Evolutionary conservation across 2,797 vertebrate genomes (phyloP).

Genomic region (Tokudaia tokunoshimensis): DNA sequence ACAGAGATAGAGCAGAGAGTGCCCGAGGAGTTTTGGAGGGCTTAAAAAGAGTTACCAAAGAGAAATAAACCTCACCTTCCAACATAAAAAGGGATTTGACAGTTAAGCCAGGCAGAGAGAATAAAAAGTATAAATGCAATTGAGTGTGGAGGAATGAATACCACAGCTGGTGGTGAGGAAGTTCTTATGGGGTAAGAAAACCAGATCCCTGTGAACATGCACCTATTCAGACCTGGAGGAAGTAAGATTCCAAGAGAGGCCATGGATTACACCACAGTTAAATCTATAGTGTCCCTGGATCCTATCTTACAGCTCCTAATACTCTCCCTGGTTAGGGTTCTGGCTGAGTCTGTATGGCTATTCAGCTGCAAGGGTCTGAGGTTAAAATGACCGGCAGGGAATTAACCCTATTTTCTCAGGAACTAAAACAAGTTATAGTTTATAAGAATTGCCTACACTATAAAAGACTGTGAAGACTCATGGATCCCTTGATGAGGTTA

Average conservation of each 20-base stretch:
- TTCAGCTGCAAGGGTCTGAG: constrained; percentile 1
- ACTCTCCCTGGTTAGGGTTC: not conserved
- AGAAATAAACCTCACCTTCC: not conserved
- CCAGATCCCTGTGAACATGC: constrained; percentile 22
- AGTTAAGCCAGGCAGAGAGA: not conserved
- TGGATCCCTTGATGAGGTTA: not conserved
- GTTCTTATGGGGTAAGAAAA: not conserved
- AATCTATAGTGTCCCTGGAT: not conserved
- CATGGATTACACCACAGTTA: not conserved
- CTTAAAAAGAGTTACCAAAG: constrained; percentile 9
- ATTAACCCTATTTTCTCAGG: constrained; percentile 31
- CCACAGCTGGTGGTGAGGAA: not conserved
- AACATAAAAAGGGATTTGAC: not conserved
- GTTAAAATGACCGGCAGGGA: not conserved
- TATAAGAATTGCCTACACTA: constrained; percentile 30
- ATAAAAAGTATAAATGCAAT: not conserved
- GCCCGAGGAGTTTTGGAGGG: not conserved
- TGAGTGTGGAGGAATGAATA: not conserved
- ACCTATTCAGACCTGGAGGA: not conserved
- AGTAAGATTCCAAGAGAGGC: not conserved
- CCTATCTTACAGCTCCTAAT: not conserved
- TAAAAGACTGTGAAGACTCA: not conserved
- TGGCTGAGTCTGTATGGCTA: not conserved
- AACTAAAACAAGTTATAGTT: constrained; percentile 11
- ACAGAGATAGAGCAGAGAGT: not conserved